These are phyloP conservation scores for Drosophila biarmipes DNA, from an alignment of 1,140 invertebrate species.

Conservation along the genomic window DNA sequence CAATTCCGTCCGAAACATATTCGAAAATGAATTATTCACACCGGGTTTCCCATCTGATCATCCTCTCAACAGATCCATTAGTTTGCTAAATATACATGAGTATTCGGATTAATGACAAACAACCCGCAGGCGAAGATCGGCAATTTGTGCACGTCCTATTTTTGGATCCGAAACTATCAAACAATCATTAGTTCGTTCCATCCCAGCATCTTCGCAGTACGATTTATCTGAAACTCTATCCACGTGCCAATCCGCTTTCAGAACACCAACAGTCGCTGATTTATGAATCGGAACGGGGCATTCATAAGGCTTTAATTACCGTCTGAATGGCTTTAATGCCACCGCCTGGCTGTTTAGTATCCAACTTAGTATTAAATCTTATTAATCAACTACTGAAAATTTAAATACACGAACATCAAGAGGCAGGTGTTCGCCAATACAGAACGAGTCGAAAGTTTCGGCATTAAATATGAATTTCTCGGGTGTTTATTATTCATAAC, in stretches of 20 bases:
- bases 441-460: slow-evolving; percentile 38
- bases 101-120: slow-evolving; percentile 17
- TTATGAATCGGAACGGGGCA: slow-evolving; percentile 48
- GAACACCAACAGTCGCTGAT: slow-evolving; percentile 26
- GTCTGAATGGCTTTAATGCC: slow-evolving; percentile 40
- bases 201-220: background rate
- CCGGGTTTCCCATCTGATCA: slow-evolving; percentile 20
- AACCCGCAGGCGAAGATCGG: slow-evolving; percentile 1
- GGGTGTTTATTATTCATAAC: background rate
- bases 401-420: slow-evolving; percentile 16
- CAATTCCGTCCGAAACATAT: slow-evolving; percentile 4
- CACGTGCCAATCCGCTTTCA: slow-evolving; percentile 37
- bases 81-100: background rate
- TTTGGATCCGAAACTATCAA: slow-evolving; percentile 32
- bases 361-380: slow-evolving; percentile 39
- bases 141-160: slow-evolving; percentile 21
- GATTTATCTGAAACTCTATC: slow-evolving; percentile 6
- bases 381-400: slow-evolving; percentile 41
- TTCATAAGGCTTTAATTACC: slow-evolving; percentile 40
- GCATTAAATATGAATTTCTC: slow-evolving; percentile 24
- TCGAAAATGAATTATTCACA: slow-evolving; percentile 39
- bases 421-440: slow-evolving; percentile 23
- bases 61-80: slow-evolving; percentile 30
- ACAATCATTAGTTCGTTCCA: slow-evolving; percentile 12
- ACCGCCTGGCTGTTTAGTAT: slow-evolving; percentile 41